These are phyloP conservation scores for Crepidodera aurea DNA, from an alignment of 2,888 invertebrate species.

Conservation along the genomic window DNA sequence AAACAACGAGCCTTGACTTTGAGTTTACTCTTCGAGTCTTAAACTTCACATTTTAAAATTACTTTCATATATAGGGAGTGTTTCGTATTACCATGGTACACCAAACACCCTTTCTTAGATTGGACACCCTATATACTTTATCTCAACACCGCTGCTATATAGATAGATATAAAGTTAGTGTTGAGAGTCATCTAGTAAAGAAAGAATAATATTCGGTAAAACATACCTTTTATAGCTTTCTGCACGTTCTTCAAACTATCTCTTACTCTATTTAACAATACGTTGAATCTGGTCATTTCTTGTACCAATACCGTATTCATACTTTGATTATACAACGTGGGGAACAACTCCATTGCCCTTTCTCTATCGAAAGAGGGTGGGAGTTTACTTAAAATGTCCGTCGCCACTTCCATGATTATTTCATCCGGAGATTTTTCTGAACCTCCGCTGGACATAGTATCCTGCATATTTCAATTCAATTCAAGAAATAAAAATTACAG, in stretches of 20 bases:
- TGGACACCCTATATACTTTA: too few species aligned
- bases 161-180: too few species aligned
- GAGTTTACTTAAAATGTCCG: conserved; percentile 79
- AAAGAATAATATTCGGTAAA: too few species aligned
- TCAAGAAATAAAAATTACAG: too few species aligned
- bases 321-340: conserved; percentile 83
- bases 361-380: conserved; percentile 76
- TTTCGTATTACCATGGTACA: too few species aligned
- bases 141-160: too few species aligned
- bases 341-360: conserved; percentile 72
- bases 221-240: conserved; percentile 87
- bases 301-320: conserved; percentile 94
- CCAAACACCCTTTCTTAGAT: too few species aligned
- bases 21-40: too few species aligned
- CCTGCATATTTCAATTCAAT: conserved; percentile 62
- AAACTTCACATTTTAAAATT: too few species aligned
- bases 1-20: too few species aligned
- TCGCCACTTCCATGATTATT: conserved; percentile 78
- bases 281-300: conserved; percentile 83
- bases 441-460: conserved; percentile 68
- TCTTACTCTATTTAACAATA: conserved; percentile 76
- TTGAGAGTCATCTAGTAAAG: too few species aligned
- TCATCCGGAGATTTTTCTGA: conserved; percentile 77
- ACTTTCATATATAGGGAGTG: too few species aligned
- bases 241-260: conserved; percentile 78